These are phyloP conservation scores for Psococerastis gibbosa DNA, from an alignment of 2,888 invertebrate genomes.

Conservation along the genomic window DNA sequence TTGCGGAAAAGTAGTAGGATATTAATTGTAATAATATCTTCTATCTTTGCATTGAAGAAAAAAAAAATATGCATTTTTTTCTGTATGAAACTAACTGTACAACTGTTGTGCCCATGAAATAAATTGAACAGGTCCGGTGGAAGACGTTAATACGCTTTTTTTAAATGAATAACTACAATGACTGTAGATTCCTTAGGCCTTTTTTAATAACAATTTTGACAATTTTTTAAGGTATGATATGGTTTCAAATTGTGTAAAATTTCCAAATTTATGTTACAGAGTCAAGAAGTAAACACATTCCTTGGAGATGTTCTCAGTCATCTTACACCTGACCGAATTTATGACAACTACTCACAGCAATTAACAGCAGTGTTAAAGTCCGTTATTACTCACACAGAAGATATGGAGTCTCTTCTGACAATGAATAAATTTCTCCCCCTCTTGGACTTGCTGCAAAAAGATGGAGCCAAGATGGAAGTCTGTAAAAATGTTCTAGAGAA, in stretches of 20 bases:
- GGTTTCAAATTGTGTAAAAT: conserved; percentile 4
- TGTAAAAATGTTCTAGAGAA: conserved; percentile 55
- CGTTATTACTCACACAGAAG: conserved; percentile 53
- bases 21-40: too few species aligned
- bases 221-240: too few species aligned
- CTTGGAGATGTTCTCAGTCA: conserved; percentile 73
- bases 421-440: conserved; percentile 85
- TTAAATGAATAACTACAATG: too few species aligned
- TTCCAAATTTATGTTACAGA: conserved; percentile 30
- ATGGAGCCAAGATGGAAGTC: conserved; percentile 60
- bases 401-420: conserved; percentile 60
- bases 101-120: too few species aligned
- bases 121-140: too few species aligned
- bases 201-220: too few species aligned
- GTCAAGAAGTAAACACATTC: conserved; percentile 64
- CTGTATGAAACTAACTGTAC: too few species aligned
- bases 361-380: conserved; percentile 57
- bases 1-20: too few species aligned
- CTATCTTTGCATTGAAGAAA: too few species aligned
- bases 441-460: conserved; percentile 75
- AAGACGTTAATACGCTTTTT: too few species aligned
- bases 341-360: conserved; percentile 61
- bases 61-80: too few species aligned
- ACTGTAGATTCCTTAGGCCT: too few species aligned
- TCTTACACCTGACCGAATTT: conserved; percentile 52